Conservation (phyloP, 37 sponge, comb jelly and placozoan species). For the Diacarnus erythraeanus region DNA sequence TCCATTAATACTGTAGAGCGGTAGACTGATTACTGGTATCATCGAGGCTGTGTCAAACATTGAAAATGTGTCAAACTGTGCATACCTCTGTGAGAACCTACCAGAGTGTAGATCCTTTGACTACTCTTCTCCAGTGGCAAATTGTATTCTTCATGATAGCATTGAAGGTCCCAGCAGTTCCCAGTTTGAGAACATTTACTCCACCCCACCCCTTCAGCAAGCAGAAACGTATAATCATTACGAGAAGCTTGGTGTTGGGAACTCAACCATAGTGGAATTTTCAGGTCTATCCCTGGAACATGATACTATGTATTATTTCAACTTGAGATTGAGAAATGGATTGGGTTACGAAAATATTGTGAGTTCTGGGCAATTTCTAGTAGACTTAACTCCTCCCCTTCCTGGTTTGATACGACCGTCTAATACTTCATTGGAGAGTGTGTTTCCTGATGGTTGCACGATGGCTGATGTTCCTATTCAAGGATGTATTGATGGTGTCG, state of each 20-base stretch:
- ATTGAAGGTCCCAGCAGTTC: conserved; percentile 62
- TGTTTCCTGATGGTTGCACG: conserved; percentile 43
- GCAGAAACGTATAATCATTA: conserved; percentile 53
- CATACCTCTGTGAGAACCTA: conserved; percentile 10
- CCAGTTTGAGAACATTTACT: conserved; percentile 45
- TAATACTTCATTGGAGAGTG: neutral
- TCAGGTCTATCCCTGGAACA: conserved; percentile 38
- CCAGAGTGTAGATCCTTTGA: conserved; percentile 67
- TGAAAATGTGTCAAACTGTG: conserved; percentile 21
- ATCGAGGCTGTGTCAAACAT: neutral
- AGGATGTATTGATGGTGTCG: conserved; percentile 21
- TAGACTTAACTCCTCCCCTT: conserved; percentile 81
- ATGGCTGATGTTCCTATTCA: neutral
- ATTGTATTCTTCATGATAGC: conserved; percentile 62
- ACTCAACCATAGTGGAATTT: conserved; percentile 31
- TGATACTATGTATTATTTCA: conserved; percentile 60
- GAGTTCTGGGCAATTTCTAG: conserved; percentile 59
- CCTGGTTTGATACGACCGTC: conserved; percentile 65
- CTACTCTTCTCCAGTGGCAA: conserved; percentile 43
- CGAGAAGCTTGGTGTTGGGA: conserved; percentile 75
- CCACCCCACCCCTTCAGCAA: conserved; percentile 32
- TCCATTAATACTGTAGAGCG: neutral
- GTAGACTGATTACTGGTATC: conserved; percentile 33
- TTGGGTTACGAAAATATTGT: conserved; percentile 62
- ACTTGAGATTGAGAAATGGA: conserved; percentile 56